A percentile compares a stretch with the other conserved stretches of the same genome.
Evolutionary conservation across 2,888 invertebrate species (phyloP).

Genomic region (Melipona bicolor): DNA sequence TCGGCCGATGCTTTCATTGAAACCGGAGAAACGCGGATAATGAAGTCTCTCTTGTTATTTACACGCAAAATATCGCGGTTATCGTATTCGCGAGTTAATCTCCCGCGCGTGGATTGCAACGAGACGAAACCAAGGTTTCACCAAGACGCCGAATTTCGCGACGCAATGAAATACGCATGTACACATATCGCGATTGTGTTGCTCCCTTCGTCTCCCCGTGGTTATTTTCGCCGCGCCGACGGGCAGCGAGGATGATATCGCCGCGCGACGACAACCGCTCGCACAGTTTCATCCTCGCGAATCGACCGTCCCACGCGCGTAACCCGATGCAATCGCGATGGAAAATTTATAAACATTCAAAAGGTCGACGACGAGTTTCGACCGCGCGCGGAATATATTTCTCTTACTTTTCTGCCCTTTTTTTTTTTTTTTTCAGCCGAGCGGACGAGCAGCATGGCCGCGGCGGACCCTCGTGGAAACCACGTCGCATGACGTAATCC

Average conservation of each 20-base stretch:
- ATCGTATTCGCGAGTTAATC: neutral
- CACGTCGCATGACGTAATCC: conserved; percentile 63
- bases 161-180: neutral
- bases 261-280: neutral
- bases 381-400: conserved; percentile 7
- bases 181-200: neutral
- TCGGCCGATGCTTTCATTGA: neutral
- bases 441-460: conserved; percentile 38
- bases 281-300: neutral
- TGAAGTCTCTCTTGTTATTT: neutral
- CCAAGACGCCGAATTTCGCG: neutral
- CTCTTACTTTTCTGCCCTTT: neutral
- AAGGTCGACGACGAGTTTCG: conserved; percentile 1
- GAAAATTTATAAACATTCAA: conserved; percentile 40
- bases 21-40: neutral
- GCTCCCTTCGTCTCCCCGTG: neutral
- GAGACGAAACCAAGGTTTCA: neutral
- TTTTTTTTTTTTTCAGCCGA: neutral
- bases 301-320: neutral
- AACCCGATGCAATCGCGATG: conserved; percentile 15
- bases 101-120: neutral
- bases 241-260: neutral
- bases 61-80: conserved; percentile 12
- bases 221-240: conserved; percentile 5
- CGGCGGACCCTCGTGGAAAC: conserved; percentile 56